These are phyloP conservation scores for Recurvirostra avosetta DNA, from an alignment of 2,113 vertebrate genomes.

Conservation along the genomic window DNA sequence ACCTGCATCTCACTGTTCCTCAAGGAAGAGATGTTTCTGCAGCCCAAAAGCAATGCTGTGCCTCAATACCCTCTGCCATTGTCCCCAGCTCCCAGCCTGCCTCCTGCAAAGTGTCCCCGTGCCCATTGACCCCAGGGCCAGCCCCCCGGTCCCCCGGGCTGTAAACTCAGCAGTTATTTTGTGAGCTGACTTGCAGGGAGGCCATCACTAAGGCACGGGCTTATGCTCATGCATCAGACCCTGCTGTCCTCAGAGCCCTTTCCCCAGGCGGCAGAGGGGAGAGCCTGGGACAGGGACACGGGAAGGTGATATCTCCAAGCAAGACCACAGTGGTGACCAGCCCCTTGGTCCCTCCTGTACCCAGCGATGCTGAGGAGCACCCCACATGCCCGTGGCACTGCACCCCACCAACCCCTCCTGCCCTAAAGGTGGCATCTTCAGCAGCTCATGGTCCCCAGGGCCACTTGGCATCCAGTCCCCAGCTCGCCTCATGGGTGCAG, in stretches of 20 bases:
- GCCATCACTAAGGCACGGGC: not conserved
- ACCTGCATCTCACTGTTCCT: not conserved
- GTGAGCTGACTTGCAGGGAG: not conserved
- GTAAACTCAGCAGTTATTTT: not conserved
- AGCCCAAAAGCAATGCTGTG: not conserved
- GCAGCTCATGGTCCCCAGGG: rapidly evolving
- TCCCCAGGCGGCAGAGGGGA: not conserved
- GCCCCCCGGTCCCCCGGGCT: not conserved
- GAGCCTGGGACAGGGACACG: not conserved
- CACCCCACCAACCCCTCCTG: not conserved
- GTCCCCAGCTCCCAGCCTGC: not conserved
- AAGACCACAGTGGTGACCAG: not conserved
- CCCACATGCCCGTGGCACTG: not conserved
- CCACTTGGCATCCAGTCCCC: not conserved
- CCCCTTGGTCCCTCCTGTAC: not conserved
- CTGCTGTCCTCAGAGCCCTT: not conserved
- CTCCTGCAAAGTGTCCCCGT: rapidly evolving
- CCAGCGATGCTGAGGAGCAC: rapidly evolving
- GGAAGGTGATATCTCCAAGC: not conserved
- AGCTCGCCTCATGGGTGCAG: not conserved
- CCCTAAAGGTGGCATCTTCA: not conserved
- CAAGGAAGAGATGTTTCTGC: not conserved
- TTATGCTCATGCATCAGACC: rapidly evolving
- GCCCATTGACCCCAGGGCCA: not conserved
- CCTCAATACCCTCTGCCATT: not conserved